Conservation (phyloP, 2,888 invertebrate species). For the Apamea crenata region DNA sequence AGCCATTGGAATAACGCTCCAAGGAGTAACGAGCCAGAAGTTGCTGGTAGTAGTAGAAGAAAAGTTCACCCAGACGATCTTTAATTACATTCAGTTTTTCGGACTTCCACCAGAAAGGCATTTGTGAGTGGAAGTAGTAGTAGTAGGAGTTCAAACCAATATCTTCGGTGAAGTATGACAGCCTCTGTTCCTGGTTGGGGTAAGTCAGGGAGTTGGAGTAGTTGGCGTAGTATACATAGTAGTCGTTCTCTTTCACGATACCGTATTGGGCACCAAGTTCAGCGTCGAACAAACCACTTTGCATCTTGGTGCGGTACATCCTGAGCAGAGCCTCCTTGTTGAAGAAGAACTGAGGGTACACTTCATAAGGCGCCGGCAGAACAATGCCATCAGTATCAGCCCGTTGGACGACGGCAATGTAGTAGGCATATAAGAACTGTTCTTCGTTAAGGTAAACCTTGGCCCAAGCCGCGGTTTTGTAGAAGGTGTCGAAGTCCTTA, state of each 20-base stretch:
- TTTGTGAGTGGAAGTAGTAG: constrained; percentile 91
- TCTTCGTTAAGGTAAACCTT: constrained; percentile 91
- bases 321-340: constrained; percentile 89
- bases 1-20: constrained; percentile 92
- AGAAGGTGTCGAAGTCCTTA: constrained; percentile 91
- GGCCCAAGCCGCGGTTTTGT: constrained; percentile 90
- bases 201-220: constrained; percentile 89
- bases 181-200: constrained; percentile 89
- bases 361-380: constrained; percentile 93
- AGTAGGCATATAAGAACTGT: constrained; percentile 91
- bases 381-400: constrained; percentile 90
- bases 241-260: constrained; percentile 80
- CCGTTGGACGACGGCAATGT: constrained; percentile 91
- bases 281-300: constrained; percentile 74
- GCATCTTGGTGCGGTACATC: constrained; percentile 84
- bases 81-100: constrained; percentile 86
- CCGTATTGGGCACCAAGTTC: constrained; percentile 81
- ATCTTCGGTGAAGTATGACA: constrained; percentile 93
- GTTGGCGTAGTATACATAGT: constrained; percentile 90
- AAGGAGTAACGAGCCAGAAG: constrained; percentile 92
- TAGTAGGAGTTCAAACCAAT: constrained; percentile 92
- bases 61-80: constrained; percentile 92
- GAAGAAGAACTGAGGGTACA: constrained; percentile 92
- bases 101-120: constrained; percentile 92
- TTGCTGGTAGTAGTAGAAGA: constrained; percentile 92